These are phyloP conservation scores for Acanthosepion pharaonis DNA, from an alignment of 2,888 invertebrate species.

Conservation along the genomic window DNA sequence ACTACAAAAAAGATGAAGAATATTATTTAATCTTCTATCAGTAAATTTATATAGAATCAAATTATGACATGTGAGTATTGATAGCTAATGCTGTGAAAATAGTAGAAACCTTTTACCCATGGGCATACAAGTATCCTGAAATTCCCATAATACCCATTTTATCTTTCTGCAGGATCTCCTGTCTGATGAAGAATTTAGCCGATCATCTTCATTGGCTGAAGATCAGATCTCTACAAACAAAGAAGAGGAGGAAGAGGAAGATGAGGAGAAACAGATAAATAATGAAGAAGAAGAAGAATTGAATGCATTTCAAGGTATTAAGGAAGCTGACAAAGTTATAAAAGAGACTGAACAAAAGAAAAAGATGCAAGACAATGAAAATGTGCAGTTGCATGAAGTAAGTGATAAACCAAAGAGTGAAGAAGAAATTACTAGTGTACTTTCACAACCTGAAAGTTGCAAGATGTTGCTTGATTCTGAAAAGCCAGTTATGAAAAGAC, in stretches of 20 bases:
- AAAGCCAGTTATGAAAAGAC: neutral
- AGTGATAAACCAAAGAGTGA: neutral
- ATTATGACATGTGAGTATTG: no score
- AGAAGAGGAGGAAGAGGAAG: neutral
- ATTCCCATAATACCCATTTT: neutral
- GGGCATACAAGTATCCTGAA: no score
- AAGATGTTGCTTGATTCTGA: neutral
- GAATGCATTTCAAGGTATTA: neutral
- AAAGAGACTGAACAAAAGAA: neutral
- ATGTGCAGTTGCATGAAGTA: neutral
- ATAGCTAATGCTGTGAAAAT: no score
- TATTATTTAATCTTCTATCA: no score
- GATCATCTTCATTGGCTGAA: neutral
- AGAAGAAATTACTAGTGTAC: neutral
- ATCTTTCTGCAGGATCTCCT: neutral
- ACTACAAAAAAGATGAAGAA: no score
- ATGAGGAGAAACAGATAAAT: neutral
- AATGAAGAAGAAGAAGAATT: neutral
- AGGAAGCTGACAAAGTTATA: neutral
- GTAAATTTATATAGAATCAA: no score
- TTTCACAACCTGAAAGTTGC: neutral
- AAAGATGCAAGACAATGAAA: neutral
- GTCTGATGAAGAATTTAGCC: neutral
- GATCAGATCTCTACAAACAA: neutral
- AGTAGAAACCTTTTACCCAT: no score